phyloP scores from a whole-genome alignment of 2,113 vertebrate species.

The Zosterops lateralis region DNA sequence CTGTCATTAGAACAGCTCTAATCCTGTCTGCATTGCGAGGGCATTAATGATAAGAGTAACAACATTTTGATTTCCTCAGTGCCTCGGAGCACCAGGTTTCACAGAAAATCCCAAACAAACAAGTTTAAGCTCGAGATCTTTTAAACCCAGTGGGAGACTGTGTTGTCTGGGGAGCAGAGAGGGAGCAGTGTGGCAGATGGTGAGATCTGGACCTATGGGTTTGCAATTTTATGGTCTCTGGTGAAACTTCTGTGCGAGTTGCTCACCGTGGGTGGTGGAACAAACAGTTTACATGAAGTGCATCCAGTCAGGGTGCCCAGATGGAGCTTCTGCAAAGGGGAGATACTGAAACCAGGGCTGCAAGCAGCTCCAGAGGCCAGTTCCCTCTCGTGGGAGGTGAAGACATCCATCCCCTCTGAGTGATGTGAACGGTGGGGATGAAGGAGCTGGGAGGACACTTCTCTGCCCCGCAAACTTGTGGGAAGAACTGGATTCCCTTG shows the following conservation, averaged over 20 bases:
- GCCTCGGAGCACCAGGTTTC: not conserved
- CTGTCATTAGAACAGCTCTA: conserved; percentile 45
- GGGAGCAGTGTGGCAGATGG: conserved; percentile 40
- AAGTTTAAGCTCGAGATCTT: conserved; percentile 24
- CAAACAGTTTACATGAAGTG: conserved; percentile 26
- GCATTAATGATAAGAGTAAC: conserved; percentile 26
- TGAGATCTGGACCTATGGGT: conserved; percentile 33
- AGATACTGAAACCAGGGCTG: not conserved
- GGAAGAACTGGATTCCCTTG: not conserved
- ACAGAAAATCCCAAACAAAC: conserved; percentile 37
- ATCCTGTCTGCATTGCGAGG: not conserved
- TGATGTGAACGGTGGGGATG: accelerated
- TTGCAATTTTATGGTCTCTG: conserved; percentile 47
- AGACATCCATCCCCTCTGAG: not conserved
- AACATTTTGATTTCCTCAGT: conserved; percentile 8
- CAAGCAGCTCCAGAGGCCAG: not conserved
- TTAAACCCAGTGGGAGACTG: conserved; percentile 27
- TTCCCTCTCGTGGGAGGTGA: not conserved
- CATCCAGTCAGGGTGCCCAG: not conserved
- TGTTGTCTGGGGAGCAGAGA: conserved; percentile 41
- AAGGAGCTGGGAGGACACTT: not conserved
- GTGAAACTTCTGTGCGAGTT: not conserved
- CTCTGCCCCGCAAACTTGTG: not conserved
- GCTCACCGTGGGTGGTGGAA: conserved; percentile 17
- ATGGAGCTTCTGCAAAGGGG: not conserved